These are phyloP conservation scores for Coregonus ussuriensis DNA, from an alignment of 2,797 vertebrate species.

Conservation along the genomic window DNA sequence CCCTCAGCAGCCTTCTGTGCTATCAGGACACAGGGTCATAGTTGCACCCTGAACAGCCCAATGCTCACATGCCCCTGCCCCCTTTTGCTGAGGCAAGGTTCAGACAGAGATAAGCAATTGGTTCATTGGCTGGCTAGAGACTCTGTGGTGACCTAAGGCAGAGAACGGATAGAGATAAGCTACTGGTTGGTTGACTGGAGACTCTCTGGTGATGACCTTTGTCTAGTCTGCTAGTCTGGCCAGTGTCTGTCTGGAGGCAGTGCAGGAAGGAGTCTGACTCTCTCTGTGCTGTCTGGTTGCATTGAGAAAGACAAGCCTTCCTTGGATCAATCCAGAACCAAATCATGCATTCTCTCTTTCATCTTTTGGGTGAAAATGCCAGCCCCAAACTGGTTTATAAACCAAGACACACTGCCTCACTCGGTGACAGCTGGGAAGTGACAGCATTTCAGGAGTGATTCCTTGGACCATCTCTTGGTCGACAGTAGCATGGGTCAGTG, in stretches of 20 bases:
- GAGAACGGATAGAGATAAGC: slow-evolving; percentile 49
- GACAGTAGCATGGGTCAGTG: slow-evolving; percentile 14
- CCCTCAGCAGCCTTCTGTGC: too few relatives aligned
- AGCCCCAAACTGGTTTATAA: neutral
- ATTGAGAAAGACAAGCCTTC: slow-evolving; percentile 49
- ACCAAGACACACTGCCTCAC: slow-evolving; percentile 35
- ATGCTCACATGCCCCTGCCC: slow-evolving; percentile 34
- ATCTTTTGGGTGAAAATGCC: neutral
- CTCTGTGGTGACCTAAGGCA: slow-evolving; percentile 58
- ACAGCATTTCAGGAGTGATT: neutral
- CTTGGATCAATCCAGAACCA: slow-evolving; percentile 34
- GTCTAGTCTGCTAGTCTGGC: slow-evolving; percentile 55
- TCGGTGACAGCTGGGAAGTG: neutral
- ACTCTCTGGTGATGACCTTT: slow-evolving; percentile 63
- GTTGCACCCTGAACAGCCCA: slow-evolving; percentile 35
- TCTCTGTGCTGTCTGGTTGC: slow-evolving; percentile 43
- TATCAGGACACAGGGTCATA: slow-evolving; percentile 12
- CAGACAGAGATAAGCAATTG: neutral
- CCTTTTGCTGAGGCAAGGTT: neutral
- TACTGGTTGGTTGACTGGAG: slow-evolving; percentile 53
- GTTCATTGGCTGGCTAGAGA: slow-evolving; percentile 22
- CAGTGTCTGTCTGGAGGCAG: slow-evolving; percentile 43
- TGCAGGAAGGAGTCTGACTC: slow-evolving; percentile 49
- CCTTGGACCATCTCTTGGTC: slow-evolving; percentile 10
- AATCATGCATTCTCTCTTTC: slow-evolving; percentile 30